Base-by-base conservation (phyloP, 2,113 vertebrate genomes). In the Motacilla tschutschensis region DNA sequence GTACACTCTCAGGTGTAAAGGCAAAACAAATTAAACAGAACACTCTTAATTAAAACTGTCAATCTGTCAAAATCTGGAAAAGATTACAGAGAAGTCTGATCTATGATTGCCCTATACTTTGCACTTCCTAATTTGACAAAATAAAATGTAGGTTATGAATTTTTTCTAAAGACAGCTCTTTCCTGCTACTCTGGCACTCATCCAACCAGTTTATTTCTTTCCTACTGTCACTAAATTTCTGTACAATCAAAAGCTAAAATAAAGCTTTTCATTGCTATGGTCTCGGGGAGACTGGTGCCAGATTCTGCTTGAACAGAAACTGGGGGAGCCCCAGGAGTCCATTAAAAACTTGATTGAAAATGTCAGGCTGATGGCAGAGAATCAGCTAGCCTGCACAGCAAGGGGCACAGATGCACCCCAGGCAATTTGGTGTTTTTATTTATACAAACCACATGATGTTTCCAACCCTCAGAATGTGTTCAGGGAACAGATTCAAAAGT, bases 11-110 rank as follows among this genome's bases (percentile, higher is more conserved):
- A 79, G 74, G 40, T 91, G 55, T 31, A 83, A 92, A 58, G 46
- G 66, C 25, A 83, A 89, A 67, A 83, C 5, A 33, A 87, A 91
- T 93, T 60, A 83, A 87, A 89, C 9, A 64, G 83, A 89, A 58
- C 10, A 46, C 18, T 67, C 79, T 58, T 89, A 92, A 92, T 91
- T 88, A 87, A 89, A 93, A 65, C 59, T 75, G 90, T 76, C 90
- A 81, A 50, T 88, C 80, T 88, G 35, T 86, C 83, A 83, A 71
- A 86, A 78, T 54, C 62, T 75, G 54, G 10, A 67, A 47, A 13
- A 80, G 33, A 75, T 62, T 66, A 69, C 24, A 60, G 54, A 67
- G 64, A 48, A 80, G 41, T 38, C 72, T 71, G 53, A 70, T 82
- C 57, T 77, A 17, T 12, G 8, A 33, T 22, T 83, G 79, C n/a